Base-by-base conservation (phyloP, 2,888 invertebrate genomes). In the Lingula anatina region DNA sequence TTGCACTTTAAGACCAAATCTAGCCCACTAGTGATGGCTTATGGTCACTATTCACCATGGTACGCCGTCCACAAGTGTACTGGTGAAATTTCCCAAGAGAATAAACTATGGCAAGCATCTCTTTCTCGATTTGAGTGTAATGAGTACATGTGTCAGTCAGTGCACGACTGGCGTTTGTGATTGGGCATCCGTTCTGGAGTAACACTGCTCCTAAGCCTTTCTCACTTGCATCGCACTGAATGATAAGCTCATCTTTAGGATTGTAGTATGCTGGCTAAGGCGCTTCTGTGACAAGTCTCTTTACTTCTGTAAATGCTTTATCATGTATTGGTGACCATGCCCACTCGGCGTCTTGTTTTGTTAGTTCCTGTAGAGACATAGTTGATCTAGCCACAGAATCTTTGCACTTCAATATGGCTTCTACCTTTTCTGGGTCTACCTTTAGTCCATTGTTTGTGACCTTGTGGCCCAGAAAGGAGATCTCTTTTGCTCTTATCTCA, bases 181-280 rank as follows among this genome's bases (percentile, higher is more conserved):
- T n/a, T n/a, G 55, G 53, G 35, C 57, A 47, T 5, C 45, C 49
- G 3, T 57, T n/a, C 37, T 60, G 61, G 24, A 58, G 12, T 7
- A 64, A 43, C 3, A 38, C 45, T n/a, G 59, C 55, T 7, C 57
- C 59, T 5, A 64, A 46, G 1, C 60, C 61, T n/a, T 36, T 48
- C 24, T 51, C 44, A 9, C 46, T 46, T 23, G 51, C 44, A 25
- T 56, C 56, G 37, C 52, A 54, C 41, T 56, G 54, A 23, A 56
- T 41, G 5, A 46, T 44, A 5, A 46, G 37, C 23, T 42, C 24
- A 35, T 51, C 37, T 18, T 15, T 15, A 3, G 42, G 49, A 28
- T 54, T 43, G 31, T 48, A 54, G 48, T 45, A 54, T 25, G 44
- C n/a, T 15, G 52, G 28, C 7, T 54, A 49, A 4, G 51, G 50